phyloP scores from a whole-genome alignment of 2,797 vertebrate species.

The Periophthalmus magnuspinnatus region DNA sequence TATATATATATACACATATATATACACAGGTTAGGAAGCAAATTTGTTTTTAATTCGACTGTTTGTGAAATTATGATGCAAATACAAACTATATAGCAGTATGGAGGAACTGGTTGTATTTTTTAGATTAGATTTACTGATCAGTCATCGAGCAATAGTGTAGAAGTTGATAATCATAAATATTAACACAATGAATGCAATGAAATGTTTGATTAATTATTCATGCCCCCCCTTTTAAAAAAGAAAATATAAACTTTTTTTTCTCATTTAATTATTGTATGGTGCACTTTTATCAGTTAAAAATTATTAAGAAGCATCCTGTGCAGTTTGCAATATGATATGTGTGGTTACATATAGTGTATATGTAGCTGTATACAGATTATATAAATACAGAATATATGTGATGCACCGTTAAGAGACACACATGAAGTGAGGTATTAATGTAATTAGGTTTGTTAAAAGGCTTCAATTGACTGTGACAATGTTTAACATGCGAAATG shows the following conservation, averaged over 20 bases:
- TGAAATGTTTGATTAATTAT: neutral
- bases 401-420: constrained; percentile 35
- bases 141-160: neutral
- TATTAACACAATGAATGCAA: neutral
- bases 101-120: neutral
- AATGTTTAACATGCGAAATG: constrained; percentile 27
- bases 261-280: neutral
- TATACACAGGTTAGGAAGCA: neutral
- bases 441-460: constrained; percentile 42
- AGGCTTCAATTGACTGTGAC: constrained; percentile 55
- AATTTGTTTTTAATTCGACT: neutral
- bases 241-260: neutral
- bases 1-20: no score
- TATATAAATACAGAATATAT: constrained; percentile 43
- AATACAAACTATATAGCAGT: neutral
- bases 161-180: neutral
- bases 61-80: neutral
- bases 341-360: constrained; percentile 32
- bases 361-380: neutral
- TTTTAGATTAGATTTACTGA: constrained; percentile 1
- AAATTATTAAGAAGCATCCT: constrained; percentile 15
- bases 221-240: no score
- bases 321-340: constrained; percentile 34
- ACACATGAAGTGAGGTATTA: constrained; percentile 55
- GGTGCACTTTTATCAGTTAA: neutral